A percentile compares a stretch with the other conserved stretches of the same genome.
phyloP scores from a whole-genome alignment of 2,888 invertebrate genomes.

The Mylabris sibirica region DNA sequence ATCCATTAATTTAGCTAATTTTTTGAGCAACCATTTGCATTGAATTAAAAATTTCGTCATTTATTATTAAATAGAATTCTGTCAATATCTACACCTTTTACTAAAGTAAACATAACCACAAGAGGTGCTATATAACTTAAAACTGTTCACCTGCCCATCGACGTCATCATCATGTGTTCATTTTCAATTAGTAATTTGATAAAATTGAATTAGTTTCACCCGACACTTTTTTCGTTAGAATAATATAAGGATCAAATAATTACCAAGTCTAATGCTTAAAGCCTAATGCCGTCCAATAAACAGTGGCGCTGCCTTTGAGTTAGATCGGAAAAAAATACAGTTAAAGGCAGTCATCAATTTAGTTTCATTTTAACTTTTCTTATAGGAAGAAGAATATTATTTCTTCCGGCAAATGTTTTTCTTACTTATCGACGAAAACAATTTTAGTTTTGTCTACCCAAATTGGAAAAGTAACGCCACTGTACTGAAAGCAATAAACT shows the following conservation, averaged over 20 bases:
- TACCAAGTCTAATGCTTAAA: background rate
- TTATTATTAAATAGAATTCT: background rate
- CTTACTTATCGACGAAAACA: too few species aligned
- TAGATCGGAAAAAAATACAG: background rate
- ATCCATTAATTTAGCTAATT: too few species aligned
- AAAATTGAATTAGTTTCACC: slow-evolving; percentile 27
- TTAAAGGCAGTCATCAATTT: background rate
- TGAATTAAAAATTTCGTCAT: background rate
- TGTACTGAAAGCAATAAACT: background rate
- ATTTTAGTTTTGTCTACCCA: background rate
- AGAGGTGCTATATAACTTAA: background rate
- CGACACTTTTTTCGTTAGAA: background rate
- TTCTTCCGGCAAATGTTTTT: too few species aligned
- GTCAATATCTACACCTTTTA: background rate
- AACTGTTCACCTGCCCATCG: slow-evolving; percentile 15
- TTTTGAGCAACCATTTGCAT: too few species aligned
- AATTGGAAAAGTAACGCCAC: background rate
- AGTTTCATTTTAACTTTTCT: background rate
- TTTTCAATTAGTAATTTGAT: slow-evolving; percentile 30
- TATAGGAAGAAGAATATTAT: background rate
- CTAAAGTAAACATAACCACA: background rate
- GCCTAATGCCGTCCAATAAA: background rate
- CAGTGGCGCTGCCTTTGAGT: background rate
- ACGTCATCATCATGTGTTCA: slow-evolving; percentile 12
- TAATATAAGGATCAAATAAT: background rate